phyloP scores from a whole-genome alignment of 2,113 vertebrate species.

The Rhinopomastus cyanomelas region DNA sequence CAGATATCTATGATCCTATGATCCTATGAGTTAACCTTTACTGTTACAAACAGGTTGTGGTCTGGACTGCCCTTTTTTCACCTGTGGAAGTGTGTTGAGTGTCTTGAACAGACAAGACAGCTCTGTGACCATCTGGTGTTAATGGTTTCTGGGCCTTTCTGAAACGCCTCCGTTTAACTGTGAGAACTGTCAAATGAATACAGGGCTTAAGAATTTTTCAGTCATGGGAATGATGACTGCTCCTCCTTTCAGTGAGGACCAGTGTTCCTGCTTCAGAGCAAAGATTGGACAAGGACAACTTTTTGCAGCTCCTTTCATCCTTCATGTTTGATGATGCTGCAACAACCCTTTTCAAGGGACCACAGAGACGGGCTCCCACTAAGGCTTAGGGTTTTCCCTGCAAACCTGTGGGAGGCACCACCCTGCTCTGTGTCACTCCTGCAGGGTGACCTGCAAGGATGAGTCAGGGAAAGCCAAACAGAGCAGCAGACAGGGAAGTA shows the following conservation, averaged over 20 bases:
- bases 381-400: neutral
- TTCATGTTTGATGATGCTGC: neutral
- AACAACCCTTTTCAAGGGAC: fast-evolving
- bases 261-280: fast-evolving
- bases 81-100: neutral
- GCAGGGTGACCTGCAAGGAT: neutral
- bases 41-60: neutral
- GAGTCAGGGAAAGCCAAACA: neutral
- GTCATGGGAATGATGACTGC: neutral
- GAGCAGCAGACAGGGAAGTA: fast-evolving
- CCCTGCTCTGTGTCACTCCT: neutral
- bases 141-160: neutral
- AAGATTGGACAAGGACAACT: neutral
- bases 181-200: neutral
- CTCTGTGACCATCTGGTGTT: neutral
- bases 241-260: neutral
- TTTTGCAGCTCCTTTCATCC: neutral
- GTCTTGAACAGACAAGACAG: neutral
- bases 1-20: no score
- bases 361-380: neutral
- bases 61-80: neutral
- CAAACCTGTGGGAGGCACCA: neutral
- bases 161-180: neutral
- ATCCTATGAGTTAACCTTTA: neutral
- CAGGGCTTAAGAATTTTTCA: neutral